Evolutionary conservation across 2,797 vertebrate species (phyloP).

Genomic region (Emys orbicularis): DNA sequence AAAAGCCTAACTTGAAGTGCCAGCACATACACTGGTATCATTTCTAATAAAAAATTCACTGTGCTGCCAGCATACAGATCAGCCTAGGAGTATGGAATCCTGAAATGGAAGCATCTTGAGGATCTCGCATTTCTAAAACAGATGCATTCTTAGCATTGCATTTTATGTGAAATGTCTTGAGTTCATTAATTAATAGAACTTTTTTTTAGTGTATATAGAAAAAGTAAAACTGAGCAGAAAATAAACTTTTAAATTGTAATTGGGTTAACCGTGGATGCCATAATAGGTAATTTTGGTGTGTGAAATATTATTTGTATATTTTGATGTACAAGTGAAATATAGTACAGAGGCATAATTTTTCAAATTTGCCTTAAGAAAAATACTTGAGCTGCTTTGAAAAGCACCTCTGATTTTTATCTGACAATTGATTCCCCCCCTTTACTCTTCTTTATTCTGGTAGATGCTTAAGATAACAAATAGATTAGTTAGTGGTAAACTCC

Average conservation of each 20-base stretch:
- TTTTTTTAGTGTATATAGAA: neutral
- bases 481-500: neutral
- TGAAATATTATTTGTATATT: neutral
- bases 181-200: neutral
- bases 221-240: neutral
- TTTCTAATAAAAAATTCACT: neutral
- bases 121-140: neutral
- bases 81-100: neutral
- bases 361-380: neutral
- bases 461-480: neutral
- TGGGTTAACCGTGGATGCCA: neutral
- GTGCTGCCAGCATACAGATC: neutral
- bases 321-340: neutral
- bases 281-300: neutral
- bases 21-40: neutral
- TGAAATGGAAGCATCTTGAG: neutral
- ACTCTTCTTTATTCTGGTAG: fast-evolving
- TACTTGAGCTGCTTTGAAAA: neutral
- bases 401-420: neutral
- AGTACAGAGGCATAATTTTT: neutral
- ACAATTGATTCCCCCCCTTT: neutral
- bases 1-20: neutral
- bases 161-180: neutral
- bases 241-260: neutral
- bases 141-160: neutral